Conservation (phyloP, 37 sponge, comb jelly and placozoan genomes). For the Hormiphora californensis region DNA sequence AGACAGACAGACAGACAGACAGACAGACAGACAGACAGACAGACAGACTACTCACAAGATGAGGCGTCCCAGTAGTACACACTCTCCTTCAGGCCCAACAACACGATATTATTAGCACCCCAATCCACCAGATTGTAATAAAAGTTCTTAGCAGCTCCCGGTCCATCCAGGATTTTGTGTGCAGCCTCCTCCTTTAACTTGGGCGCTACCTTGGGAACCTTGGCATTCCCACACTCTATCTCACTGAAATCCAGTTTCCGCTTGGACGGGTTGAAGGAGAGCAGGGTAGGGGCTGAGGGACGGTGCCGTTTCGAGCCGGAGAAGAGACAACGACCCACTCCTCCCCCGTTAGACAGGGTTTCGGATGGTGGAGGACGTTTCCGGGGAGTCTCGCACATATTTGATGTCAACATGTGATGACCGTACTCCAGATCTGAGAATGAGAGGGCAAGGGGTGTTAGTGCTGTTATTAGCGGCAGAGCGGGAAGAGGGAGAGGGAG, state of each 20-base stretch:
- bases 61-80: slow-evolving; percentile 49
- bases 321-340: not conserved
- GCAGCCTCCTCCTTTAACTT: slow-evolving; percentile 6
- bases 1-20: too few species aligned
- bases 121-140: slow-evolving; percentile 51
- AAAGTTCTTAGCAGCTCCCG: slow-evolving; percentile 49
- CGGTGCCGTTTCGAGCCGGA: not conserved
- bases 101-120: slow-evolving; percentile 50
- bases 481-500: too few species aligned
- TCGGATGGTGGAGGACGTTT: too few species aligned
- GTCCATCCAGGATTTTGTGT: slow-evolving; percentile 7
- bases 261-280: too few species aligned
- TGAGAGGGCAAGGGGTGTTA: too few species aligned
- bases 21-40: too few species aligned
- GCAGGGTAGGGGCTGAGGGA: not conserved
- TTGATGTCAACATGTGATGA: too few species aligned
- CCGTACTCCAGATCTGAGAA: too few species aligned
- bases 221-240: not conserved
- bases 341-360: too few species aligned
- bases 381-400: too few species aligned
- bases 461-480: too few species aligned
- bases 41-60: slow-evolving; percentile 13
- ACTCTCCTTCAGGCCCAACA: slow-evolving; percentile 38
- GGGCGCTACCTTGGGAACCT: too few species aligned
- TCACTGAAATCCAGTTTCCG: slow-evolving; percentile 19